Percentiles rank a stretch among this genome's conserved stretches.
Evolutionary conservation across 2,888 invertebrate genomes (phyloP).

Genomic region (Patella depressa): DNA sequence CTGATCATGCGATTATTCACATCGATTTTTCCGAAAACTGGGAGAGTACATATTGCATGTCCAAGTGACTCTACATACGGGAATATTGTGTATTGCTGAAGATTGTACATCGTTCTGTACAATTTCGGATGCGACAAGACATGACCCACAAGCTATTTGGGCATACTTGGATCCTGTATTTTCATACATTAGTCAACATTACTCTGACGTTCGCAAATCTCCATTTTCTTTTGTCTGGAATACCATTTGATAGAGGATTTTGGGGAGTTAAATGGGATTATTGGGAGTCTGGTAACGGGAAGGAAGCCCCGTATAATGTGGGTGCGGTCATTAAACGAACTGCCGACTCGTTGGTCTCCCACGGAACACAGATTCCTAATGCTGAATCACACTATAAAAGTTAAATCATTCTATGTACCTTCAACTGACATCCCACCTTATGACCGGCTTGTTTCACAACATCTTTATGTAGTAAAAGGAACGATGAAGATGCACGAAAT

Average conservation of each 20-base stretch:
- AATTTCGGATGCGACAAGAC: constrained; percentile 56
- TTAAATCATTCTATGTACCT: no score
- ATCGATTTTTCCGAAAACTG: constrained; percentile 70
- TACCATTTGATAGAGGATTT: constrained; percentile 43
- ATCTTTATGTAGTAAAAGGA: no score
- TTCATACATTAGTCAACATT: constrained; percentile 13
- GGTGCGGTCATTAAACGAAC: constrained; percentile 58
- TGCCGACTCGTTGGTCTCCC: constrained; percentile 43
- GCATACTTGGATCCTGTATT: constrained; percentile 64
- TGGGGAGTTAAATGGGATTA: constrained; percentile 60
- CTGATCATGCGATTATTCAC: constrained; percentile 47
- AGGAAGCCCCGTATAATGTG: constrained; percentile 63
- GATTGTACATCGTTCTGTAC: constrained; percentile 46
- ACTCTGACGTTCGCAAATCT: no score
- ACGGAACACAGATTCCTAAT: constrained; percentile 28
- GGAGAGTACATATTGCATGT: constrained; percentile 62
- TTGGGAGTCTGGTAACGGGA: constrained; percentile 65
- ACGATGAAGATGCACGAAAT: no score
- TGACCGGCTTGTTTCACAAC: no score
- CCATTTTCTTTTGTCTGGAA: constrained; percentile 26
- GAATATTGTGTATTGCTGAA: constrained; percentile 56
- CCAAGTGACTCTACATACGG: constrained; percentile 62
- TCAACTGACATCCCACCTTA: no score
- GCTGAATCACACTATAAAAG: constrained; percentile 5
- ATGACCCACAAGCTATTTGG: constrained; percentile 68